Conservation (phyloP, 1,140 invertebrate genomes). For the Zaprionus tsacasi region DNA sequence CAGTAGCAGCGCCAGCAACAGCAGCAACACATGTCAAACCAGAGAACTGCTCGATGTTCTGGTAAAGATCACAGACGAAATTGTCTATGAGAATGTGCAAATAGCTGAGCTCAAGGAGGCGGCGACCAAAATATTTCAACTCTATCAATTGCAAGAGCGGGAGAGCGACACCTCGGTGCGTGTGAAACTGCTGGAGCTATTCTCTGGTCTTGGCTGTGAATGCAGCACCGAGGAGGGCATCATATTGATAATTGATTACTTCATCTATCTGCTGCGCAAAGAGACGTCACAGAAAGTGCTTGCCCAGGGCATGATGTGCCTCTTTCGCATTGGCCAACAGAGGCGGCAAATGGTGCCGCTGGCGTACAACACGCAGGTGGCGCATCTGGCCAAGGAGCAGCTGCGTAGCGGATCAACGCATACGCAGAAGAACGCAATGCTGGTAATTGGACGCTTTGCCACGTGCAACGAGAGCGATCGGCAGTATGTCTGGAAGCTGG, state of each 20-base stretch:
- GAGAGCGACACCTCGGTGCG: conserved; percentile 75
- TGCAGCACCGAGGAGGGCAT: conserved; percentile 57
- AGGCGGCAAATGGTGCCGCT: conserved; percentile 58
- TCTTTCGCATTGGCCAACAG: conserved; percentile 73
- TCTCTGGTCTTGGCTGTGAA: conserved; percentile 70
- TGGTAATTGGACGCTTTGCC: conserved; percentile 88
- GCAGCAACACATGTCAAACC: conserved; percentile 2
- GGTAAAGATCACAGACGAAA: conserved; percentile 78
- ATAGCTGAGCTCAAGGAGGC: conserved; percentile 65
- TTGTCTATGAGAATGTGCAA: conserved; percentile 65
- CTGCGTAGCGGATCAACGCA: conserved; percentile 90
- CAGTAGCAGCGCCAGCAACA: neutral
- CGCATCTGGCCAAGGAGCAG: conserved; percentile 86
- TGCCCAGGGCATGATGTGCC: conserved; percentile 75
- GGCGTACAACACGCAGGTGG: conserved; percentile 73
- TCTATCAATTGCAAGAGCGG: conserved; percentile 72
- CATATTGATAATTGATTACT: conserved; percentile 87
- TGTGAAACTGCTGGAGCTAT: conserved; percentile 70
- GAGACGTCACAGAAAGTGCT: conserved; percentile 93
- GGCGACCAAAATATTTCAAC: conserved; percentile 62
- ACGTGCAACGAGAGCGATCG: conserved; percentile 85
- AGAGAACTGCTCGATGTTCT: conserved; percentile 73
- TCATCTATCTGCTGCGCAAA: conserved; percentile 89
- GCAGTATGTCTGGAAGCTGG: conserved; percentile 88
- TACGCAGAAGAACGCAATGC: conserved; percentile 91